Conservation (phyloP, 2,888 invertebrate genomes). For the Dromius quadrimaculatus region DNA sequence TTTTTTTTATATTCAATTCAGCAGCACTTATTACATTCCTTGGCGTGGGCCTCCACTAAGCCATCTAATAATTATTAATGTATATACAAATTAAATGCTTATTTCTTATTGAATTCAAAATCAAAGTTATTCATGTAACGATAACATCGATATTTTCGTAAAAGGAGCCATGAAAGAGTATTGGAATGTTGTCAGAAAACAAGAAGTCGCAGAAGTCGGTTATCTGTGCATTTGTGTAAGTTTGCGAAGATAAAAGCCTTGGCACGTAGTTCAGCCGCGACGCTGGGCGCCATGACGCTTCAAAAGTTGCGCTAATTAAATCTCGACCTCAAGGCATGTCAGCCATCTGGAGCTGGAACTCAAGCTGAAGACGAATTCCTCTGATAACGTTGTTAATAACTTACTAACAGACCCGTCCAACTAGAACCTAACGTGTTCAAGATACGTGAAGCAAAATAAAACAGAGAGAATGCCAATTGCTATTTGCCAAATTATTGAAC, state of each 20-base stretch:
- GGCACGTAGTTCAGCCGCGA: slow-evolving; percentile 39
- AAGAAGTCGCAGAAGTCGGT: slow-evolving; percentile 1
- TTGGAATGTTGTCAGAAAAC: neutral
- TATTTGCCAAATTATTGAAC: no score
- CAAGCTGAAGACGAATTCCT: slow-evolving; percentile 10
- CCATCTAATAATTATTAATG: no score
- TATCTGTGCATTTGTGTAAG: slow-evolving; percentile 4
- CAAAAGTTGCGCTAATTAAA: slow-evolving; percentile 56
- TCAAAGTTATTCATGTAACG: no score
- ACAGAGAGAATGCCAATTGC: neutral
- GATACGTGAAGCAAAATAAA: no score
- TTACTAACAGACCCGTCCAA: slow-evolving; percentile 29
- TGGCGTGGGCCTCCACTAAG: no score
- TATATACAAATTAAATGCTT: no score
- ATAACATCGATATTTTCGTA: neutral
- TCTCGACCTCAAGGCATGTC: slow-evolving; percentile 54
- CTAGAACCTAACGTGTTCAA: no score
- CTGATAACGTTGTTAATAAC: slow-evolving; percentile 47
- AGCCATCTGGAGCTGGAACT: slow-evolving; percentile 22
- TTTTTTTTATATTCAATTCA: no score
- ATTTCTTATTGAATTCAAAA: no score
- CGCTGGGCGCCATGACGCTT: slow-evolving; percentile 45
- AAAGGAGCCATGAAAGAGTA: neutral
- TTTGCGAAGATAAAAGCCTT: slow-evolving; percentile 32
- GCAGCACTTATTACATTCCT: no score